phyloP scores from a whole-genome alignment of 2,113 vertebrate genomes.

The Coturnix japonica region DNA sequence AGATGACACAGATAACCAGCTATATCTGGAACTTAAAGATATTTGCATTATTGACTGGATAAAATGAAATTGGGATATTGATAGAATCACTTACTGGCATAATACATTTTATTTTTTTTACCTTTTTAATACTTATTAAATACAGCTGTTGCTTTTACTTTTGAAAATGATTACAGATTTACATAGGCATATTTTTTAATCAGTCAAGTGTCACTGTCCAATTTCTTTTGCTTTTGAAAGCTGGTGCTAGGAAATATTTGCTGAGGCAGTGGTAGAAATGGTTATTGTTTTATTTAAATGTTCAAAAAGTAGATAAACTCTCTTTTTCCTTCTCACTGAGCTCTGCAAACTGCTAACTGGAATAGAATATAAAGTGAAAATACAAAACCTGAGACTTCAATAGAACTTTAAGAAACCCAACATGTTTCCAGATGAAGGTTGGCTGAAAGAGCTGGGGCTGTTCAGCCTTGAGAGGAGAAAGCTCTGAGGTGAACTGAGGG shows the following conservation, averaged over 20 bases:
- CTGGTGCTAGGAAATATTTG: background rate
- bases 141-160: background rate
- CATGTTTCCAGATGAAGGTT: background rate
- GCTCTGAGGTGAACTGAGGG: no score
- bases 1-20: background rate
- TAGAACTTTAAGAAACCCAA: background rate
- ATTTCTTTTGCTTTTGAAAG: slow-evolving; percentile 2
- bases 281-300: background rate
- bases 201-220: background rate
- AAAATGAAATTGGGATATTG: background rate
- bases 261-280: background rate
- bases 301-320: background rate
- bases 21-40: background rate
- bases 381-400: background rate
- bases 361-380: background rate
- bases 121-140: background rate
- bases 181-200: background rate
- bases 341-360: background rate
- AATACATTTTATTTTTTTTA: background rate
- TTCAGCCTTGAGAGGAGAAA: no score
- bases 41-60: background rate
- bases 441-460: no score
- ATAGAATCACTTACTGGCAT: background rate
- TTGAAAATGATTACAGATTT: background rate
- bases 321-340: background rate